Base-by-base conservation (phyloP, 2,888 invertebrate genomes). In the Caenorhabditis parvicauda region DNA sequence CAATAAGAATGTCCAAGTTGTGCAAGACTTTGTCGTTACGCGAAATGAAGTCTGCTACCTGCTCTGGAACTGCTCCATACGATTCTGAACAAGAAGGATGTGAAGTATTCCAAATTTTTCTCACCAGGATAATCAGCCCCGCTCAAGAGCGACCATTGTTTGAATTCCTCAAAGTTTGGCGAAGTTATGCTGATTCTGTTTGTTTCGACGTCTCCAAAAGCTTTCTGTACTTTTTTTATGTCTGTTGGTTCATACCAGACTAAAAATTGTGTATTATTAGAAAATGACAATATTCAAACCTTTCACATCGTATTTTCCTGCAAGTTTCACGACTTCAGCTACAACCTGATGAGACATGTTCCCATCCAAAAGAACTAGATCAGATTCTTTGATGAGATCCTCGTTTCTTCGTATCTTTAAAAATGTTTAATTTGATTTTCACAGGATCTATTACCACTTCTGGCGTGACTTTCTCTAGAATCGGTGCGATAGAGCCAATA, bases 321-420 rank as follows among this genome's bases (percentile, higher is more conserved):
- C 71, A 24, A 73, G 46, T 50, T 72, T 57, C 12, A 72, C 24
- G n/a, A 62, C 54, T 37, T 44, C 58, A 3, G 52, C 37, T 12
- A 92, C 88, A 0, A 90, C 87, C 22, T 86, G 83, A 41, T 86
- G 76, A 0, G 89, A 86, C 42, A 90, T 81, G 83, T 95, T 95
- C 7, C 89, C 91, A 82, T 95, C 95, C 50, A 93, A 82, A 21
- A 92, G 84, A 9, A 95, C 86, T 28, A 93, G 82, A 0, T 90
- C 88, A 0, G 90, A 86, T 9, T 83, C 81, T 64, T 84, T 83
- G 25, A 93, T 83, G 1, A 86, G 77, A 0, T 86, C 80, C 54
- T 87, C 85, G 76, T 88, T 86, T 50, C 84, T 83, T 55, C 83
- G 81, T n/a, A 90, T 85, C 87, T 89, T 81, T 24, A 64, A 48